Conservation (phyloP, 92 coral and sea anemone genomes). For the Virgularia gustaviana region DNA sequence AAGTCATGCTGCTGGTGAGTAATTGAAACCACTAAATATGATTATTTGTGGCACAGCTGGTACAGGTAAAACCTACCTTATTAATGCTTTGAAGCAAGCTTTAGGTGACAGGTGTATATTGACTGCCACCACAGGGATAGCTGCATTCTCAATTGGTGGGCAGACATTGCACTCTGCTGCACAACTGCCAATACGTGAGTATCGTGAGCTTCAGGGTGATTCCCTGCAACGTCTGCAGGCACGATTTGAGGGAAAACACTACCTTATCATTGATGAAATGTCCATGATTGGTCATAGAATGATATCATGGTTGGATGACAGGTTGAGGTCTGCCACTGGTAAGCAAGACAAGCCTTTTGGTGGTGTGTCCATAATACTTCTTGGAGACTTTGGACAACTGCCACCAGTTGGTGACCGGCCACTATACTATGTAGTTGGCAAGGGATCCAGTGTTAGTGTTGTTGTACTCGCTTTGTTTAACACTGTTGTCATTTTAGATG, state of each 20-base stretch:
- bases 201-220: constrained; percentile 5
- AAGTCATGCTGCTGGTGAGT: neutral
- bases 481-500: constrained; percentile 4
- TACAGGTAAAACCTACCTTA: constrained; percentile 5
- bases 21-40: neutral
- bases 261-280: constrained; percentile 24
- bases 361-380: neutral
- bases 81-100: constrained; percentile 48
- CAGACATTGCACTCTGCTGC: constrained; percentile 13
- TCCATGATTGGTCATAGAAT: constrained; percentile 11
- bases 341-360: neutral
- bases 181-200: constrained; percentile 22
- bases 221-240: neutral
- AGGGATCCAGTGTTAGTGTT: constrained; percentile 3
- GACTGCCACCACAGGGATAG: constrained; percentile 42
- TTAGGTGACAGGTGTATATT: constrained; percentile 37
- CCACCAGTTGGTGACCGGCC: constrained; percentile 15
- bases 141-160: constrained; percentile 30
- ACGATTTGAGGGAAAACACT: constrained; percentile 1
- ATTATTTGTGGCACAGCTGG: constrained; percentile 15
- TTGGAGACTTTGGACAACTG: constrained; percentile 23
- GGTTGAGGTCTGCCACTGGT: constrained; percentile 4
- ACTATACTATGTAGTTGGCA: neutral
- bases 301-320: constrained; percentile 5
- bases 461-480: constrained; percentile 5